phyloP scores from a whole-genome alignment of 2,888 invertebrate species.

The Lymantria monacha region DNA sequence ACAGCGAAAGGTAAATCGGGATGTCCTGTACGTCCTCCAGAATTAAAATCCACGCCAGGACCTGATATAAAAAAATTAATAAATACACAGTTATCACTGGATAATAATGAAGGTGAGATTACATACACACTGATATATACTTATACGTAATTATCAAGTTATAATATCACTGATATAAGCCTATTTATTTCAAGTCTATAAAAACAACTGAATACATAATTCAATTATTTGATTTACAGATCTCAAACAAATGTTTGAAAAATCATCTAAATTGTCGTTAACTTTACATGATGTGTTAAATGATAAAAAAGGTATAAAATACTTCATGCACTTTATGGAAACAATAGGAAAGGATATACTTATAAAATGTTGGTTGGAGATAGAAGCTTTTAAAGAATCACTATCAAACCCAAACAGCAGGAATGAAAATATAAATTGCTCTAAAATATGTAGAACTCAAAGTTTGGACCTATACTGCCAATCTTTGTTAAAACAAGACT shows the following conservation, averaged over 20 bases:
- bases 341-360: slow-evolving; percentile 84
- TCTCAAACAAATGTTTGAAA: slow-evolving; percentile 59
- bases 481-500: slow-evolving; percentile 29
- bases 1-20: slow-evolving; percentile 77
- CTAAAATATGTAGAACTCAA: slow-evolving; percentile 58
- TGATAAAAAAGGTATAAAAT: slow-evolving; percentile 90
- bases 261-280: slow-evolving; percentile 87
- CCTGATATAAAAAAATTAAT: slow-evolving; percentile 44
- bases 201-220: background rate
- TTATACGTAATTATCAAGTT: background rate
- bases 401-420: slow-evolving; percentile 31
- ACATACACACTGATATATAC: slow-evolving; percentile 4
- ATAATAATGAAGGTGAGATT: slow-evolving; percentile 59
- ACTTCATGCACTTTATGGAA: slow-evolving; percentile 94
- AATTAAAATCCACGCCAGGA: slow-evolving; percentile 39
- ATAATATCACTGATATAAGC: no score
- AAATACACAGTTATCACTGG: slow-evolving; percentile 45
- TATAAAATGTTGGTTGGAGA: slow-evolving; percentile 89
- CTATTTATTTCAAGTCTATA: background rate
- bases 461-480: slow-evolving; percentile 62
- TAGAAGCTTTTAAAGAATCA: slow-evolving; percentile 84
- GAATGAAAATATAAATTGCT: slow-evolving; percentile 39
- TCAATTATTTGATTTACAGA: slow-evolving; percentile 41
- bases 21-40: slow-evolving; percentile 76
- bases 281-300: slow-evolving; percentile 88